A percentile compares a stretch with the other conserved stretches of the same genome.
Evolutionary conservation across 2,113 vertebrate genomes (phyloP).

Genomic region (Dasyprocta punctata): DNA sequence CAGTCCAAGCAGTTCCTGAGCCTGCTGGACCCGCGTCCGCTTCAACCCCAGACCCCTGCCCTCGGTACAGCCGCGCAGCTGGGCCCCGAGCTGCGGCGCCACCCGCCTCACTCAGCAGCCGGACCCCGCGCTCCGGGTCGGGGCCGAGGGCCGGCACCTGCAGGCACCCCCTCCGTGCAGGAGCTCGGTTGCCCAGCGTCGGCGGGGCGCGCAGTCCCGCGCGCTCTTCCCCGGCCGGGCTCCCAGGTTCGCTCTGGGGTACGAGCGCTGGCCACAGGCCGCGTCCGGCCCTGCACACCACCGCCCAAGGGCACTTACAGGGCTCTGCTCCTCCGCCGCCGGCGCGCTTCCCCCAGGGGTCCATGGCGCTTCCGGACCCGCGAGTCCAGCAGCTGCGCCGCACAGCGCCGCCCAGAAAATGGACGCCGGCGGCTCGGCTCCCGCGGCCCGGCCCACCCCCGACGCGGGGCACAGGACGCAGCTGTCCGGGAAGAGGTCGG

Average conservation of each 20-base stretch:
- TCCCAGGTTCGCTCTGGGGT: not conserved
- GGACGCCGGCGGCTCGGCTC: constrained; percentile 75
- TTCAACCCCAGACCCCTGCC: not conserved
- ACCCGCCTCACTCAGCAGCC: not conserved
- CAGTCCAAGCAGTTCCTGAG: not conserved
- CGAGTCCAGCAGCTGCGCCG: constrained; percentile 65
- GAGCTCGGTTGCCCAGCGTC: not conserved
- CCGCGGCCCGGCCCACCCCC: constrained; percentile 69
- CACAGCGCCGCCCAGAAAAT: constrained; percentile 83
- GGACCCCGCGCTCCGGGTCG: not conserved
- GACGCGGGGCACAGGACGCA: constrained; percentile 35
- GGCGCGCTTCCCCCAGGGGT: constrained; percentile 65
- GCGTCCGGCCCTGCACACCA: constrained; percentile 10
- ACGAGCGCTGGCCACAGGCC: not conserved
- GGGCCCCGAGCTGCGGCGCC: not conserved
- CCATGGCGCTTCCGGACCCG: constrained; percentile 79
- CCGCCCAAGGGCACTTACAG: constrained; percentile 64
- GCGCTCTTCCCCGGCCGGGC: not conserved
- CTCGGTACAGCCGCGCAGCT: not conserved
- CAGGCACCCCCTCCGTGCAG: not conserved
- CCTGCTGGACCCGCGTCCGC: not conserved
- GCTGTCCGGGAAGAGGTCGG: not conserved
- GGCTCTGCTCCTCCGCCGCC: constrained; percentile 17
- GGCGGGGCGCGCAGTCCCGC: not conserved
- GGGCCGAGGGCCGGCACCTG: constrained; percentile 59